Evolutionary conservation across 1,140 invertebrate genomes (phyloP), one percentile per base, ranked within the genome.

Genomic region (Bombus ignitus): DNA sequence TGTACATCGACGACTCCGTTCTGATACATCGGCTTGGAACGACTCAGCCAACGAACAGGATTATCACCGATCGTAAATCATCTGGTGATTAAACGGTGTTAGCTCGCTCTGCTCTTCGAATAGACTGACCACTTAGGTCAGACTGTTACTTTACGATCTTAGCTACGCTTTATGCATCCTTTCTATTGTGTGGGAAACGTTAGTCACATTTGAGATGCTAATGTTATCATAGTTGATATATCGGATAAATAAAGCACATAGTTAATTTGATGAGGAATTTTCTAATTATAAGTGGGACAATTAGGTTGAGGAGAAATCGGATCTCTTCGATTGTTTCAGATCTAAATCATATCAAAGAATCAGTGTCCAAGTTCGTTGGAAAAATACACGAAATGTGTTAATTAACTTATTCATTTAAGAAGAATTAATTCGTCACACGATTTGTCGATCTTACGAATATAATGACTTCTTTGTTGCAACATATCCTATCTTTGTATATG

Each of bases 11-110:
- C 9, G 22, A 80, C 32, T 71, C 37, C 1, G n/a, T 8, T 15
- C 13, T 53, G 66, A 39, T 59, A 32, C 44, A 39, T 3, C 37
- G 57, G n/a, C 47, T 77, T 59, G 5, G 25, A 47, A 65, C 35
- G 66, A 42, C 28, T 28, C 77, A 25, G 28, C 62, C 12, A 42
- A 12, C 39, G 6, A 12, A 12, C 35, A 37, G n/a, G 53, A 76
- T 83, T 83, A 76, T 76, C 62, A 18, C 44, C 35, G 42, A 13
- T 10, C 72, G 18, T 68, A 66, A 22, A 65, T 75, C 59, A 74
- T 76, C 1, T 10, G 12, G 8, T 44, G 47, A 81, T 42, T 73
- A 74, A 81, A 65, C 28, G 8, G 25, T 42, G 32, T 47, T 62
- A 25, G 28, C 9, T 72, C 35, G 32, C 9, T 18, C 10, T 25